A percentile compares a stretch with the other conserved stretches of the same genome.
phyloP scores from a whole-genome alignment of 2,888 invertebrate genomes.

The Ophion ventricosus region DNA sequence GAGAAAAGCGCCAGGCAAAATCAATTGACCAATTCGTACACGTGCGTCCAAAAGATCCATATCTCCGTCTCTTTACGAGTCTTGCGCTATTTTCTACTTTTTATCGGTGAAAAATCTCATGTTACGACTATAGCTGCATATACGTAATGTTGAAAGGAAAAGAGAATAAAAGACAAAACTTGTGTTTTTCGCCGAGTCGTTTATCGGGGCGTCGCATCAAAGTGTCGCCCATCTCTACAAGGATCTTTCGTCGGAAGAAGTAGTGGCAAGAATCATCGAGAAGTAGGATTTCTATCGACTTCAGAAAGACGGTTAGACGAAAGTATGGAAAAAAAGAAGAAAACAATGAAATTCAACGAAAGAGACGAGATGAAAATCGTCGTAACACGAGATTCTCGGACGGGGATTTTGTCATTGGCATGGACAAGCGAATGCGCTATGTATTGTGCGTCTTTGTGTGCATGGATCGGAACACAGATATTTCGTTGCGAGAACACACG shows the following conservation, averaged over 20 bases:
- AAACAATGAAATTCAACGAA: constrained; percentile 35
- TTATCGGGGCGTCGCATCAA: constrained; percentile 28
- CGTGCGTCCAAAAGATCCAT: constrained; percentile 36
- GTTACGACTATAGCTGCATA: constrained; percentile 9
- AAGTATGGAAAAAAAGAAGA: neutral
- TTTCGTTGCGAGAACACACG: constrained; percentile 38
- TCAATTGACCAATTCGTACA: constrained; percentile 22
- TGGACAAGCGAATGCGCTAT: constrained; percentile 26
- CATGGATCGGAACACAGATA: constrained; percentile 5
- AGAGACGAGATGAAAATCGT: constrained; percentile 36
- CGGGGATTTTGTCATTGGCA: constrained; percentile 46
- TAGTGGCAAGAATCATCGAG: constrained; percentile 16
- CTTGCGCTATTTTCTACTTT: constrained; percentile 6
- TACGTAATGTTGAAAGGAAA: constrained; percentile 17
- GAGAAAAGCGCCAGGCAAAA: constrained; percentile 1
- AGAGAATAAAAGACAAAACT: constrained; percentile 7
- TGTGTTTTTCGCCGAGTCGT: neutral
- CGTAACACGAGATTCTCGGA: constrained; percentile 43
- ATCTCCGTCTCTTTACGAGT: constrained; percentile 10
- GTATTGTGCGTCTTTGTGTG: neutral
- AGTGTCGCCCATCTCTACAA: constrained; percentile 25
- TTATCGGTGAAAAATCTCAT: constrained; percentile 49
- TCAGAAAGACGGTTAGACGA: neutral
- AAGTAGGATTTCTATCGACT: constrained; percentile 40
- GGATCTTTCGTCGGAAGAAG: constrained; percentile 11